phyloP scores from a whole-genome alignment of 2,797 vertebrate genomes.

The Phrynocephalus vlangalii region DNA sequence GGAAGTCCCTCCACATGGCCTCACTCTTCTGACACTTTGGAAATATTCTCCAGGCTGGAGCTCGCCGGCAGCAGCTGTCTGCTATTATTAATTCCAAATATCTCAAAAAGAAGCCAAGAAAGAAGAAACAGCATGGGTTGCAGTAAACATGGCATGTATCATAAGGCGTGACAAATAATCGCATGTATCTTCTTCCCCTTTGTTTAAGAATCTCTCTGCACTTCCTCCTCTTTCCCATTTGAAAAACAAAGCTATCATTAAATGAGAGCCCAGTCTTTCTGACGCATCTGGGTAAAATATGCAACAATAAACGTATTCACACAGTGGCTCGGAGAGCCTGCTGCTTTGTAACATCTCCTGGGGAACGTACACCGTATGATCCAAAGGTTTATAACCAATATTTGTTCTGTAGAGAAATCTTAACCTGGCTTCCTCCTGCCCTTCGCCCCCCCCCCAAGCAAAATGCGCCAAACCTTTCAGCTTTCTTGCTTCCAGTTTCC shows the following conservation, averaged over 20 bases:
- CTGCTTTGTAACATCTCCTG: constrained; percentile 52
- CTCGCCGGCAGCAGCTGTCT: constrained; percentile 40
- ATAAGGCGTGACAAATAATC: constrained; percentile 60
- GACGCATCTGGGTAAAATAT: constrained; percentile 53
- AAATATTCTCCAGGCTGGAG: constrained; percentile 48
- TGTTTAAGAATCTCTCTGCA: constrained; percentile 53
- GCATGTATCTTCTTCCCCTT: constrained; percentile 50
- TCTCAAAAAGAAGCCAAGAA: constrained; percentile 38
- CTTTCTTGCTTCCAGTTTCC: constrained; percentile 57
- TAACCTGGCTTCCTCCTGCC: constrained; percentile 38
- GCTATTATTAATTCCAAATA: constrained; percentile 33
- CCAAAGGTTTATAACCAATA: constrained; percentile 64
- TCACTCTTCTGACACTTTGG: constrained; percentile 19
- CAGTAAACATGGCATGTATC: constrained; percentile 65
- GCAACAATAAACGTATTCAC: constrained; percentile 48
- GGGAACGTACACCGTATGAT: constrained; percentile 53
- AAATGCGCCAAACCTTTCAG: constrained; percentile 47
- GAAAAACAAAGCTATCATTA: constrained; percentile 42
- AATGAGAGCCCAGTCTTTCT: constrained; percentile 23
- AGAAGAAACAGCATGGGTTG: constrained; percentile 42
- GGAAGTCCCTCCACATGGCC: not conserved
- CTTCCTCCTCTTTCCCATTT: constrained; percentile 47
- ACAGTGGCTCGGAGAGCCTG: constrained; percentile 13
- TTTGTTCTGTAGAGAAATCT: constrained; percentile 51
- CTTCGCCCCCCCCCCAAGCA: constrained; percentile 34